A percentile compares a stretch with the other conserved stretches of the same genome.
Conservation (phyloP, 2,888 invertebrate genomes). For the Coelopa pilipes region DNA sequence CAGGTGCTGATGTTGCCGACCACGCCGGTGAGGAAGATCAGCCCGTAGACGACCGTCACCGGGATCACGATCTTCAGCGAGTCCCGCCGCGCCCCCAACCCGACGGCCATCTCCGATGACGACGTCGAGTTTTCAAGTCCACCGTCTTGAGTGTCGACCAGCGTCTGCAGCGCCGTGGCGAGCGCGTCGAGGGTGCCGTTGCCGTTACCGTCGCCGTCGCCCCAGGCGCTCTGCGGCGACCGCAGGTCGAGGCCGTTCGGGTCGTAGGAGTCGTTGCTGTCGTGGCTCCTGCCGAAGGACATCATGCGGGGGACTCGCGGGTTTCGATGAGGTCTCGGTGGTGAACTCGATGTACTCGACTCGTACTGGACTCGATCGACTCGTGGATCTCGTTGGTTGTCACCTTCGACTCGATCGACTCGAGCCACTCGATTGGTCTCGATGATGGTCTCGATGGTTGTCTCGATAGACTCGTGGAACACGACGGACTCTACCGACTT, state of each 20-base stretch:
- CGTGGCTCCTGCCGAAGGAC: too few species aligned
- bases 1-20: constrained; percentile 87
- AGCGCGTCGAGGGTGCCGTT: constrained; percentile 1
- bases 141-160: not conserved
- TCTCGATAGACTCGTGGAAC: too few species aligned
- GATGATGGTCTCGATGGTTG: too few species aligned
- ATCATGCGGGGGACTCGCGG: too few species aligned
- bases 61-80: constrained; percentile 72
- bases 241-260: not conserved
- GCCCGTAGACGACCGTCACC: constrained; percentile 78
- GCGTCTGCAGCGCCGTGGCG: not conserved
- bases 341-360: too few species aligned
- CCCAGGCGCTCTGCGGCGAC: not conserved
- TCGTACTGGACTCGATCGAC: too few species aligned
- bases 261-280: not conserved
- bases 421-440: too few species aligned
- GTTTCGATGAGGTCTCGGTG: too few species aligned
- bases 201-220: not conserved
- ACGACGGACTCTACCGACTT: too few species aligned
- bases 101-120: not conserved
- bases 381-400: too few species aligned
- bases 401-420: too few species aligned
- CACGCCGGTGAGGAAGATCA: constrained; percentile 83
- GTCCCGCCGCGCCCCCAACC: constrained; percentile 74
- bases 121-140: not conserved